These are phyloP conservation scores for Willowsia nigromaculata DNA, from an alignment of 2,888 invertebrate genomes.

Conservation along the genomic window DNA sequence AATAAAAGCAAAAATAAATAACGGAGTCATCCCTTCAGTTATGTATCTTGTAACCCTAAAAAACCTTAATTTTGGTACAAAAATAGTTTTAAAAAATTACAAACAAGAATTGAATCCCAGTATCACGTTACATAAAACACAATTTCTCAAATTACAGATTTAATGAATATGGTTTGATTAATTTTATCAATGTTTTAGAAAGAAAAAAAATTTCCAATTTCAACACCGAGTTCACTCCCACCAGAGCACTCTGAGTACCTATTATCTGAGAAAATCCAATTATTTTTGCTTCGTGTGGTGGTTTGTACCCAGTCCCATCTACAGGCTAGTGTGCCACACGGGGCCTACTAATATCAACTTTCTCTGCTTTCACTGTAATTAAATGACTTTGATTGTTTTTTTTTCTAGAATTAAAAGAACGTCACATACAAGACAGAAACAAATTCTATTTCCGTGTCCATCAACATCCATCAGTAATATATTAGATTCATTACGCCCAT, in stretches of 20 bases:
- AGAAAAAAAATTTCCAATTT: conserved; percentile 12
- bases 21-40: neutral
- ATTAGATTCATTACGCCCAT: neutral
- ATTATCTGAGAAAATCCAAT: conserved; percentile 35
- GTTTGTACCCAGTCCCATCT: neutral
- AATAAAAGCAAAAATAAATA: neutral
- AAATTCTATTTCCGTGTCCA: neutral
- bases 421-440: neutral
- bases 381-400: neutral
- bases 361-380: conserved; percentile 1
- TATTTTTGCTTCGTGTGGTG: neutral
- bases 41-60: neutral
- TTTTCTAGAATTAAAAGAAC: conserved; percentile 19
- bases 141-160: conserved; percentile 8
- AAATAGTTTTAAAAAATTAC: neutral
- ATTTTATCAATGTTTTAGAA: conserved; percentile 13
- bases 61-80: neutral
- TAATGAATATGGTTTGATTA: conserved; percentile 36
- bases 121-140: neutral
- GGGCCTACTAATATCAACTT: too few relatives aligned
- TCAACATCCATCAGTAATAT: neutral
- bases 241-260: neutral
- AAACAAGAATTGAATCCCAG: too few relatives aligned
- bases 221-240: neutral
- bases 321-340: too few relatives aligned